Evolutionary conservation across 2,113 vertebrate species (phyloP).

Genomic region (Halichoeres trimaculatus): DNA sequence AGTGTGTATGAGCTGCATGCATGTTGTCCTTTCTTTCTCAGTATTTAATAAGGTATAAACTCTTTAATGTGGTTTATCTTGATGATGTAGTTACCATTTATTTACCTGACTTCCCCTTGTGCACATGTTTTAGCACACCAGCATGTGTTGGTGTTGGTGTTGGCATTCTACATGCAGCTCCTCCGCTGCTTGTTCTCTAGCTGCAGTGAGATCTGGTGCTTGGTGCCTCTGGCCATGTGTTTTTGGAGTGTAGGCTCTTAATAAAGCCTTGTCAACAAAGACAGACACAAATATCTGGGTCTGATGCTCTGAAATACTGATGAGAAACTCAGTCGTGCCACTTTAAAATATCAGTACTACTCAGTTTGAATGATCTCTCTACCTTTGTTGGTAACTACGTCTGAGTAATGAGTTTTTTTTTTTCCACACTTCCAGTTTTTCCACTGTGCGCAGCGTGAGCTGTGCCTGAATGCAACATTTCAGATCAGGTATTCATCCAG

Average conservation of each 20-base stretch:
- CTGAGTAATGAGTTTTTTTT: neutral
- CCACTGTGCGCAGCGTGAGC: slow-evolving; percentile 61
- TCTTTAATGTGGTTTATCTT: slow-evolving; percentile 50
- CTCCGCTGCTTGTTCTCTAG: slow-evolving; percentile 33
- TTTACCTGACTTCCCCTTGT: slow-evolving; percentile 16
- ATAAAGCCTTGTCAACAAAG: slow-evolving; percentile 77
- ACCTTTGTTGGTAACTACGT: no score
- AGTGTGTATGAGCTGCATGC: neutral
- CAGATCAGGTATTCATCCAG: slow-evolving; percentile 72
- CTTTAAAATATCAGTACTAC: no score
- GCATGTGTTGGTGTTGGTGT: slow-evolving; percentile 44
- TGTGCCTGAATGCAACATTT: slow-evolving; percentile 75
- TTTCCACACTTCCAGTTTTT: slow-evolving; percentile 36
- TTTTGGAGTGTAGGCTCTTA: slow-evolving; percentile 63
- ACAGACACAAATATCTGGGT: slow-evolving; percentile 35
- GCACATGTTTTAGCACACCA: slow-evolving; percentile 28
- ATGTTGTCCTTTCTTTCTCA: slow-evolving; percentile 4
- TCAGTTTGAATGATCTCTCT: no score
- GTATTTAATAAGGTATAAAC: slow-evolving; percentile 33
- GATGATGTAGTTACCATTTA: slow-evolving; percentile 33
- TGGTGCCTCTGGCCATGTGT: slow-evolving; percentile 66
- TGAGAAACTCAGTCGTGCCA: neutral
- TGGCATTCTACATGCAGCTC: slow-evolving; percentile 33
- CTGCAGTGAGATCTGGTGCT: slow-evolving; percentile 31
- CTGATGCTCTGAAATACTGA: slow-evolving; percentile 28